These are phyloP conservation scores for Phortica okadai DNA, from an alignment of 2,888 invertebrate species.

Conservation along the genomic window DNA sequence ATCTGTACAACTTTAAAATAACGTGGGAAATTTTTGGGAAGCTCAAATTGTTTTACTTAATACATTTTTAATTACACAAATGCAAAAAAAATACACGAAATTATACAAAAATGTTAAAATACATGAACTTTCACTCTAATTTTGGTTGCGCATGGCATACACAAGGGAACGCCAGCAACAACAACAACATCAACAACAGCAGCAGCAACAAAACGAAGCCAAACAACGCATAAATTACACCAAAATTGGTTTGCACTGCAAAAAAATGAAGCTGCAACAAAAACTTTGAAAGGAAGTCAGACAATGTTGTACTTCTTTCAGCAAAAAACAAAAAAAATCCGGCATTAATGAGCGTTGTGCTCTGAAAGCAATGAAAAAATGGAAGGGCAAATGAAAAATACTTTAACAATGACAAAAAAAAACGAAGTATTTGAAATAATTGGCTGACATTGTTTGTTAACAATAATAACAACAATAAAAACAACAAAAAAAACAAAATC, in stretches of 20 bases:
- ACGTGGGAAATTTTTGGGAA: neutral
- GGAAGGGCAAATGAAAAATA: neutral
- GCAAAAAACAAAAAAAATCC: neutral
- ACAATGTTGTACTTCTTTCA: neutral
- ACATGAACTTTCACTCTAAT: conserved; percentile 24
- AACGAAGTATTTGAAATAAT: neutral
- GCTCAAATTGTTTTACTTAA: neutral
- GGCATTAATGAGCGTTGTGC: neutral
- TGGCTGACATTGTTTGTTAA: conserved; percentile 59
- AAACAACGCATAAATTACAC: conserved; percentile 23
- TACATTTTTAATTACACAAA: conserved; percentile 24
- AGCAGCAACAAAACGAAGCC: neutral
- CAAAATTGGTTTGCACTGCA: conserved; percentile 16
- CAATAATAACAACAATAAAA: conserved; percentile 1
- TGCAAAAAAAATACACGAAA: neutral
- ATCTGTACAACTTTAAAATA: neutral
- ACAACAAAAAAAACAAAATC: neutral
- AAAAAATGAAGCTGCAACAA: neutral
- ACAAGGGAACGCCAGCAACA: conserved; percentile 9
- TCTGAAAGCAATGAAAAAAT: neutral
- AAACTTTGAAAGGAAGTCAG: conserved; percentile 17
- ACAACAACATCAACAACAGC: neutral
- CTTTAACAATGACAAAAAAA: conserved; percentile 6
- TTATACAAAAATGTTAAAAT: conserved; percentile 15
- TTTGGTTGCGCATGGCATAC: conserved; percentile 15